Base-by-base conservation (phyloP, 2,113 vertebrate genomes). In the Callopanchax toddi region DNA sequence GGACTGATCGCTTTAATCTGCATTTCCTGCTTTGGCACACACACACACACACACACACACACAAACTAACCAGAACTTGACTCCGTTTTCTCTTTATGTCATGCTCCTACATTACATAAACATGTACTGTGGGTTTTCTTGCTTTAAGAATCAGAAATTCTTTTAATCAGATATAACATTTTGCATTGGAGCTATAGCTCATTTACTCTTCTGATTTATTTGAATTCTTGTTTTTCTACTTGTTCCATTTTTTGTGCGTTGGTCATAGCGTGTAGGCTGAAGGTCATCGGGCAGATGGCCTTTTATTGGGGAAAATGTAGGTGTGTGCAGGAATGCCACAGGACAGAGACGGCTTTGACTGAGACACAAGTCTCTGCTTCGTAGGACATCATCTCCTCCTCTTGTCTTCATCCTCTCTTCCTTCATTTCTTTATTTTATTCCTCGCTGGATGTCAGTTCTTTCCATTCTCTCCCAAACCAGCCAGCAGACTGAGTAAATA, bases 301-400 rank as follows among this genome's bases (percentile, higher is more conserved):
- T 88, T 89, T 84, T 71, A 52, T 55, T 67, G 39, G 68, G 59
- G 58, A 44, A 17, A 51, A 32, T 65, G 87, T 87, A 85, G 83
- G 83, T 81, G 83, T 83, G 51, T 73, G 54, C 74, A 71, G 61
- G 86, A 87, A 88, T 87, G 75, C 60, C 21, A 29, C 57, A 63
- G 39, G 62, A 88, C 84, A 88, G 82, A 85, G 54, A 61, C 11
- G 52, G 60, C 78, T 84, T 86, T 86, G 71, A 86, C 71, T n/a
- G n/a, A n/a, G 46, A 81, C 18, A 74, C 22, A 72, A 66, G 48
- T 60, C 64, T 61, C 44, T n/a, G n/a, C n/a, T 32, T 32, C 10
- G 29, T 7, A 68, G 60, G 57, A 76, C 82, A 64, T 60, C 17
- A 66, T 71, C 60, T 67, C 52, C 60, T 29, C 46, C 50, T 45